phyloP scores from a whole-genome alignment of 2,113 vertebrate species.

The Gambusia affinis region DNA sequence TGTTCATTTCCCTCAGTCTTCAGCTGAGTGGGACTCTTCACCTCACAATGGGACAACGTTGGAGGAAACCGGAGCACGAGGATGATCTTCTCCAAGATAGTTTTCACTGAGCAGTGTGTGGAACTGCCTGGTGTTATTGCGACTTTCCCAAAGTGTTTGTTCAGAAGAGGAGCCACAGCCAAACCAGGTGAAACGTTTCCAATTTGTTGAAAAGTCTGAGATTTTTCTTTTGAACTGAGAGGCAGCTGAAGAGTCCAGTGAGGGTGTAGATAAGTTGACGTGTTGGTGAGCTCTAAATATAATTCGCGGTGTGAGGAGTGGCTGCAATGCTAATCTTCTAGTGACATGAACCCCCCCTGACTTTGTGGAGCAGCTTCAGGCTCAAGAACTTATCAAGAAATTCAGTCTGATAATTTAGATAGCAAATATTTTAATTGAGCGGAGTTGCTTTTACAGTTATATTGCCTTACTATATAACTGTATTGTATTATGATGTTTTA shows the following conservation, averaged over 20 bases:
- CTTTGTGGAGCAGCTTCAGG: slow-evolving; percentile 24
- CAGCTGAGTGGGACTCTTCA: slow-evolving; percentile 17
- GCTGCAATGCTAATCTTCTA: slow-evolving; percentile 54
- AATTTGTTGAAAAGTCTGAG: slow-evolving; percentile 48
- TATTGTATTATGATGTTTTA: background rate
- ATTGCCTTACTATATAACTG: background rate
- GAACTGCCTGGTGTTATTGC: slow-evolving; percentile 24
- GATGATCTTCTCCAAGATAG: slow-evolving; percentile 28
- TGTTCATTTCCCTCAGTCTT: slow-evolving; percentile 58
- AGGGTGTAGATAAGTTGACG: slow-evolving; percentile 49
- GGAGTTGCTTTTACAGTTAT: background rate
- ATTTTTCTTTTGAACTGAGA: slow-evolving; percentile 45
- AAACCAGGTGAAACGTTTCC: slow-evolving; percentile 37
- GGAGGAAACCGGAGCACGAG: slow-evolving; percentile 1
- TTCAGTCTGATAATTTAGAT: background rate
- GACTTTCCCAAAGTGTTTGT: slow-evolving; percentile 11
- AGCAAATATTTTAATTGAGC: background rate
- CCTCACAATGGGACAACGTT: slow-evolving; percentile 45
- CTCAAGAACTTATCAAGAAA: slow-evolving; percentile 1
- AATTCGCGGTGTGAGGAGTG: slow-evolving; percentile 65
- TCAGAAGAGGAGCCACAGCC: slow-evolving; percentile 16
- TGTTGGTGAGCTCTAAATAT: slow-evolving; percentile 72
- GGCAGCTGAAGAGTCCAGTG: slow-evolving; percentile 72
- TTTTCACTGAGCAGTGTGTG: slow-evolving; percentile 9
- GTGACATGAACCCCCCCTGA: slow-evolving; percentile 42